Conservation (phyloP, 2,888 invertebrate genomes). For the Cordylochernes scorpioides region DNA sequence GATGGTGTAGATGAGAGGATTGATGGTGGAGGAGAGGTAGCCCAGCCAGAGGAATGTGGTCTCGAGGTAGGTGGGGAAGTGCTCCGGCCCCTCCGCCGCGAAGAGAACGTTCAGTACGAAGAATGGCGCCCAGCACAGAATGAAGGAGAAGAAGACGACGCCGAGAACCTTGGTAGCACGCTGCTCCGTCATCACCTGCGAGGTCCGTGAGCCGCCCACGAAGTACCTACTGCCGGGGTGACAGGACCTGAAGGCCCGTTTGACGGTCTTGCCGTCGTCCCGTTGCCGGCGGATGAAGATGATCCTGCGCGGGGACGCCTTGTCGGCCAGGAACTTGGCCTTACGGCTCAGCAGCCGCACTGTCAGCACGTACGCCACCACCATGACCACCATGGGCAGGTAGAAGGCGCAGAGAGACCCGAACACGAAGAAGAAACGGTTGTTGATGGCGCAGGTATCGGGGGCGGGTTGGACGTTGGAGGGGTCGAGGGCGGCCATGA, state of each 20-base stretch:
- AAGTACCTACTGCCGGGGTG: conserved; percentile 5
- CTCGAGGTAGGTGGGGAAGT: conserved; percentile 41
- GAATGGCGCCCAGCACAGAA: conserved; percentile 83
- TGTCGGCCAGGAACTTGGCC: conserved; percentile 17
- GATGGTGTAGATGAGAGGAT: conserved; percentile 82
- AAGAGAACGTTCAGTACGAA: conserved; percentile 65
- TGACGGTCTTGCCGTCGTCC: conserved; percentile 2
- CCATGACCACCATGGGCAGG: conserved; percentile 78
- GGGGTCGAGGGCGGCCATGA: conserved; percentile 25
- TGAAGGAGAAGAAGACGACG: conserved; percentile 78
- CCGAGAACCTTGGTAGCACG: conserved; percentile 87
- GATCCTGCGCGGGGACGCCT: conserved; percentile 10
- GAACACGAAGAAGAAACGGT: conserved; percentile 35
- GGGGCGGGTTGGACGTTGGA: conserved; percentile 21
- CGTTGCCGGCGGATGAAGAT: conserved; percentile 5
- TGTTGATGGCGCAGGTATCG: conserved; percentile 23
- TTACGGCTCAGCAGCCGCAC: conserved; percentile 59
- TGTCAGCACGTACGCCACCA: conserved; percentile 75
- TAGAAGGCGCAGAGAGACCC: conserved; percentile 87
- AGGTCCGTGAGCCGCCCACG: conserved; percentile 9
- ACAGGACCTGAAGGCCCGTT: conserved; percentile 1
- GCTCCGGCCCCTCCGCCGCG: conserved; percentile 45
- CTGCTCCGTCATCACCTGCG: conserved; percentile 58
- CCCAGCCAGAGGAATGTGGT: conserved; percentile 76
- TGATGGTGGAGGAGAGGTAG: conserved; percentile 76